phyloP scores from a whole-genome alignment of 1,140 invertebrate species.

The Bombus consobrinus region DNA sequence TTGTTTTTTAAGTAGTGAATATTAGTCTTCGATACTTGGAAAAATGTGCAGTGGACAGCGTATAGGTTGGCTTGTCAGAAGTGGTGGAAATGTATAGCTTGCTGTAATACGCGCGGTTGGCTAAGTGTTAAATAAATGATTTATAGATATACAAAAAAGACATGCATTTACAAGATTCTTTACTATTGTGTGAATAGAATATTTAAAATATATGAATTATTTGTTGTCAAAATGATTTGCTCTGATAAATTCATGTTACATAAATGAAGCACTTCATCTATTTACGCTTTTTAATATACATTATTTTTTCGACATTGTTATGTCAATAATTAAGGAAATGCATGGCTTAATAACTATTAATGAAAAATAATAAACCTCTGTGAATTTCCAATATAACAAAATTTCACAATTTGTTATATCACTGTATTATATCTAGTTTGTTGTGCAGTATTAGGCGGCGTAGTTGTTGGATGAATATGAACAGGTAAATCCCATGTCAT shows the following conservation, averaged over 20 bases:
- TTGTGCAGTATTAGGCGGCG: slow-evolving; percentile 82
- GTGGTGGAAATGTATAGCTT: too few relatives aligned
- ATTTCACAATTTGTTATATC: slow-evolving; percentile 67
- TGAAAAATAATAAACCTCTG: not conserved
- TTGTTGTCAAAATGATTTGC: not conserved
- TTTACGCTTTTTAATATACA: slow-evolving; percentile 4
- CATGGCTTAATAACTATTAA: not conserved
- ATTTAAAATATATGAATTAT: not conserved
- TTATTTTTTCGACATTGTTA: not conserved
- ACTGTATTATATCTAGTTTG: slow-evolving; percentile 78
- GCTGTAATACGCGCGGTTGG: too few relatives aligned
- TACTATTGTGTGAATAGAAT: not conserved
- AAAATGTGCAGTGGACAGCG: too few relatives aligned
- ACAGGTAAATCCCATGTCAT: slow-evolving; percentile 99
- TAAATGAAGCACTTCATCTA: not conserved
- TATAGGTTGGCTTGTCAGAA: too few relatives aligned
- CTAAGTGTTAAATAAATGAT: not conserved
- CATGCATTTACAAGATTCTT: not conserved
- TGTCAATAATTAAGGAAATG: not conserved
- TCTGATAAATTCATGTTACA: not conserved
- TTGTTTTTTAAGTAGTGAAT: too few relatives aligned
- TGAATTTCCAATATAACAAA: not conserved
- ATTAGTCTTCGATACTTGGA: too few relatives aligned
- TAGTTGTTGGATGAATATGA: slow-evolving; percentile 94
- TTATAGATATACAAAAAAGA: not conserved